A percentile compares a stretch with the other conserved stretches of the same genome.
Conservation (phyloP, 1,140 invertebrate species). For the Samia ricini region DNA sequence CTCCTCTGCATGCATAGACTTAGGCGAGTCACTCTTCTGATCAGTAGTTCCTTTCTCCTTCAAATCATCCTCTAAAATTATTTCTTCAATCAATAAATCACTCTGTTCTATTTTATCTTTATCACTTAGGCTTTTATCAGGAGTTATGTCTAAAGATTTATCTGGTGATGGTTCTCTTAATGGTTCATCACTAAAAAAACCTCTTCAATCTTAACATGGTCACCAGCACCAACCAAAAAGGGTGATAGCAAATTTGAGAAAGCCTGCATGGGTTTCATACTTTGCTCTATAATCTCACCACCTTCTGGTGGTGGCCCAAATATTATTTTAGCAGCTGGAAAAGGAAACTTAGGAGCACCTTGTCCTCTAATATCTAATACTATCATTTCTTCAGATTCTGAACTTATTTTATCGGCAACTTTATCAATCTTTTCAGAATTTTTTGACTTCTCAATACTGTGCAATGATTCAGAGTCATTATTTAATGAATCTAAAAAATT, state of each 20-base stretch:
- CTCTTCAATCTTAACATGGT: conserved; percentile 52
- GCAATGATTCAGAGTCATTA: conserved; percentile 26
- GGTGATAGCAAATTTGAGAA: conserved; percentile 60
- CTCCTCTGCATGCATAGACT: conserved; percentile 61
- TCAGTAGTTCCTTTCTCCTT: conserved; percentile 48
- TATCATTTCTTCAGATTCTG: conserved; percentile 71
- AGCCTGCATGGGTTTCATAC: conserved; percentile 46
- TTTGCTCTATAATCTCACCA: conserved; percentile 39
- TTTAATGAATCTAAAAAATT: conserved; percentile 54
- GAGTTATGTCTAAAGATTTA: conserved; percentile 25
- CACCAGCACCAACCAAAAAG: conserved; percentile 49
- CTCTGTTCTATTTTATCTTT: conserved; percentile 59
- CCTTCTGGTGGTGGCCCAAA: conserved; percentile 65
- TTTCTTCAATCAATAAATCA: conserved; percentile 68
- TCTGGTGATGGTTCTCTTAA: conserved; percentile 26
- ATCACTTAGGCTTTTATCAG: conserved; percentile 30
- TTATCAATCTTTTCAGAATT: conserved; percentile 24
- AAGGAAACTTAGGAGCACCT: conserved; percentile 51
- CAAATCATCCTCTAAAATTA: conserved; percentile 56
- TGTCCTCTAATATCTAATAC: conserved; percentile 73
- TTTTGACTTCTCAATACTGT: conserved; percentile 21
- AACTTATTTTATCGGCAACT: conserved; percentile 38
- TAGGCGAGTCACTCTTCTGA: conserved; percentile 35
- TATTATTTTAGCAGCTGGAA: conserved; percentile 61
- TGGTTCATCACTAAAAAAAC: conserved; percentile 41